phyloP scores from a whole-genome alignment of 2,888 invertebrate species.

The Cetonia aurata region DNA sequence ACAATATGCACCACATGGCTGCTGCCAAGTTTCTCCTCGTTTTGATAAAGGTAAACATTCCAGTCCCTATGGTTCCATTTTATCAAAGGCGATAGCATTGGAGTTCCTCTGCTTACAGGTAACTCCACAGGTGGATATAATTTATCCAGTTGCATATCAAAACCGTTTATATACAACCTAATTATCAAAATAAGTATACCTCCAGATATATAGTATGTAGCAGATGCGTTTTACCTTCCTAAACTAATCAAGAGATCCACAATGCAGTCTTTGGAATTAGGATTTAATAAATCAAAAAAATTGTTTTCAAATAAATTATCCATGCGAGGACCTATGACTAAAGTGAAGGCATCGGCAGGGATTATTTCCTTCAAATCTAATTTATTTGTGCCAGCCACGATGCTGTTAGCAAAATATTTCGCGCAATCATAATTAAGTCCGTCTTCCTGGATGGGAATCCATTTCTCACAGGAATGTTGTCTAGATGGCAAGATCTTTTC shows the following conservation, averaged over 20 bases:
- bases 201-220: too few species aligned
- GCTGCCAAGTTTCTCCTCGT: conserved; percentile 76
- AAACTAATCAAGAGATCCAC: conserved; percentile 14
- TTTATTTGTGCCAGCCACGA: background rate
- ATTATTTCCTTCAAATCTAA: background rate
- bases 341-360: background rate
- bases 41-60: conserved; percentile 77
- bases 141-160: conserved; percentile 79
- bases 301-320: background rate
- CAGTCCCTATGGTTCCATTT: conserved; percentile 91
- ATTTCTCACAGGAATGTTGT: conserved; percentile 3
- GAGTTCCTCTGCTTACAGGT: conserved; percentile 89
- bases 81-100: conserved; percentile 86
- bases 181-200: background rate
- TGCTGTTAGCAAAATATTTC: background rate
- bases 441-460: background rate
- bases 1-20: conserved; percentile 75
- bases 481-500: background rate
- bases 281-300: background rate
- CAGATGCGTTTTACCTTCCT: conserved; percentile 22
- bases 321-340: conserved; percentile 2
- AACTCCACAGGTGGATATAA: conserved; percentile 82
- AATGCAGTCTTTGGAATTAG: conserved; percentile 6
- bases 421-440: background rate
- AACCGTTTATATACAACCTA: conserved; percentile 83